Percentiles rank a stretch among this genome's conserved stretches.
Evolutionary conservation across 2,888 invertebrate species (phyloP).

Genomic region (Lithophane leautieri): DNA sequence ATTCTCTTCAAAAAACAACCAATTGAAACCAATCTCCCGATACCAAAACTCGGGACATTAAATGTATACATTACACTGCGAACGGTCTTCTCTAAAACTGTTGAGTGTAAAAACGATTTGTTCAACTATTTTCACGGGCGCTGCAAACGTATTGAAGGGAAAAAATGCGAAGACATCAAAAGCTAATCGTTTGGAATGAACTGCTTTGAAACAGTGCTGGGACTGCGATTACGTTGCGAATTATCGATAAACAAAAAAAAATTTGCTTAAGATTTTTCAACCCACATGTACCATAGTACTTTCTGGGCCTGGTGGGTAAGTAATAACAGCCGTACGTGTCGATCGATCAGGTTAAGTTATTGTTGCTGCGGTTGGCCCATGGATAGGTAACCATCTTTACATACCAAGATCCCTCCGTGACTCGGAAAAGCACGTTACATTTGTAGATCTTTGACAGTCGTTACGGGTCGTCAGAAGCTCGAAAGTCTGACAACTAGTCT

Average conservation of each 20-base stretch:
- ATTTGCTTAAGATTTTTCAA: neutral
- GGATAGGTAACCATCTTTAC: too few relatives aligned
- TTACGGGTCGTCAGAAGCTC: too few relatives aligned
- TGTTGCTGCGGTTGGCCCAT: too few relatives aligned
- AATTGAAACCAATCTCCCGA: neutral
- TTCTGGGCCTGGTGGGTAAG: too few relatives aligned
- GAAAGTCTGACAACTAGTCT: too few relatives aligned
- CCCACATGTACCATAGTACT: neutral
- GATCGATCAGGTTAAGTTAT: too few relatives aligned
- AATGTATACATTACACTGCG: constrained; percentile 52
- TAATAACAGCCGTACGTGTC: too few relatives aligned
- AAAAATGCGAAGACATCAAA: constrained; percentile 63
- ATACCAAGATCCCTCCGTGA: too few relatives aligned
- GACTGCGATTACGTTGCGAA: constrained; percentile 28
- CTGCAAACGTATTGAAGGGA: constrained; percentile 60
- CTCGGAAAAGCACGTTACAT: too few relatives aligned
- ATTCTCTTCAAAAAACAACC: neutral
- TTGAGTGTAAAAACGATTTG: constrained; percentile 60
- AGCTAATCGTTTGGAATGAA: constrained; percentile 67
- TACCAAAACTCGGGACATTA: constrained; percentile 45
- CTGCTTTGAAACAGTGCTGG: constrained; percentile 58
- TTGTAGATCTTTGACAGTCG: too few relatives aligned
- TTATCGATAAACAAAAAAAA: constrained; percentile 31
- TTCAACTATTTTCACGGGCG: constrained; percentile 64
- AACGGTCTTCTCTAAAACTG: constrained; percentile 32